phyloP scores from a whole-genome alignment of 35 echinoderm and acorn worm species.

The Stichopus chloronotus region DNA sequence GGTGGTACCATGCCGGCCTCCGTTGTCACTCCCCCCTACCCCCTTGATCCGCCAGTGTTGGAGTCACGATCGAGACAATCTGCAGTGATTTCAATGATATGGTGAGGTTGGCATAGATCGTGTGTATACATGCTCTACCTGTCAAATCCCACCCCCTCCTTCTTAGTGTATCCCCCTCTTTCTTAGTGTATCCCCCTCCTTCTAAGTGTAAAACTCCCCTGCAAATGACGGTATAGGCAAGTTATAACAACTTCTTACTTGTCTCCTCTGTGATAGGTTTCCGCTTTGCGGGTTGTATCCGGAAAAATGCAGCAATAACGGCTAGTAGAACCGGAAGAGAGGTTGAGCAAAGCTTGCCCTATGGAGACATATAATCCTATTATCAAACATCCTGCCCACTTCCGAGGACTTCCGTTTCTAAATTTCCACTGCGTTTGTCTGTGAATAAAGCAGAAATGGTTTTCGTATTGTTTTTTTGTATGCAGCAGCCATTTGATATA shows the following conservation, averaged over 20 bases:
- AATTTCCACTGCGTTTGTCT: background rate
- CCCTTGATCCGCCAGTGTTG: no score
- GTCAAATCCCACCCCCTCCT: no score
- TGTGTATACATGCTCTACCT: no score
- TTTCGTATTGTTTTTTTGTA: background rate
- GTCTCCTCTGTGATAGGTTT: background rate
- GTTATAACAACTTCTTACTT: background rate
- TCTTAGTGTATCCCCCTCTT: no score
- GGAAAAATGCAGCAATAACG: background rate
- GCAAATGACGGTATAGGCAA: no score
- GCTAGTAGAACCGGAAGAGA: constrained; percentile 1
- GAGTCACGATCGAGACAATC: no score
- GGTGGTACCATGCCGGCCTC: no score
- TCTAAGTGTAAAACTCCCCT: no score
- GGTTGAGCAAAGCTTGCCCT: constrained; percentile 39
- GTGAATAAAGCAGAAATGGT: background rate
- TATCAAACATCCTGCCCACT: constrained; percentile 5
- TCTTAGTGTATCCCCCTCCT: no score
- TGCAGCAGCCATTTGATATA: background rate
- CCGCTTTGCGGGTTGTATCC: constrained; percentile 9
- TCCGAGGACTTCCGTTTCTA: background rate
- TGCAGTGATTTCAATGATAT: no score
- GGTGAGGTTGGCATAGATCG: no score
- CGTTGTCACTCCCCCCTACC: no score
- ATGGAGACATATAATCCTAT: constrained; percentile 35